Evolutionary conservation across 1,140 invertebrate genomes (phyloP).

Genomic region (Adoxophyes honmai): DNA sequence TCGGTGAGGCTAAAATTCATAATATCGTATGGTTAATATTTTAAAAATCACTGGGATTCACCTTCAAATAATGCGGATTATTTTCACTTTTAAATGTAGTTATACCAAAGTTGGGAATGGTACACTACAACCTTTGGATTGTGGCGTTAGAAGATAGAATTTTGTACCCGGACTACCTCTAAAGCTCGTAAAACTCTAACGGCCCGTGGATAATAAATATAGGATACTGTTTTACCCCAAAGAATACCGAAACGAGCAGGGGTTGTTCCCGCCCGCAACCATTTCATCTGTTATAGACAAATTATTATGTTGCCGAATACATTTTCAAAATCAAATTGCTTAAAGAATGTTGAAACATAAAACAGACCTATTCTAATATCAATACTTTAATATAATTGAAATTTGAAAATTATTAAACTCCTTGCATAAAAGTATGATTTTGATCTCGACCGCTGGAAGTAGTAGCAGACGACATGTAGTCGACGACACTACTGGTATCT

Average conservation of each 20-base stretch:
- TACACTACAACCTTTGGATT: slow-evolving; percentile 12
- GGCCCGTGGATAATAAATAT: slow-evolving; percentile 22
- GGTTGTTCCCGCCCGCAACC: slow-evolving; percentile 15
- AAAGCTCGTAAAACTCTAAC: slow-evolving; percentile 22
- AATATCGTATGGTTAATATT: neutral
- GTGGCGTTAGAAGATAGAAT: slow-evolving; percentile 9
- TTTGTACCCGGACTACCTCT: slow-evolving; percentile 16
- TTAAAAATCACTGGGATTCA: neutral
- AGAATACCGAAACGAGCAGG: slow-evolving; percentile 14
- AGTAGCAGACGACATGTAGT: too few species aligned
- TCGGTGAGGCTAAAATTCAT: neutral
- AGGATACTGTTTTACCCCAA: slow-evolving; percentile 15
- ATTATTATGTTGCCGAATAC: slow-evolving; percentile 16
- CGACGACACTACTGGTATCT: too few species aligned
- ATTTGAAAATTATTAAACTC: too few species aligned
- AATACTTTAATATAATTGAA: neutral
- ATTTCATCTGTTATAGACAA: slow-evolving; percentile 15
- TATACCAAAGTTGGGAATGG: slow-evolving; percentile 7
- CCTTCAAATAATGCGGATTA: neutral
- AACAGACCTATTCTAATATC: slow-evolving; percentile 1
- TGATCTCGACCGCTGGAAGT: too few species aligned
- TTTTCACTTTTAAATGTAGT: slow-evolving; percentile 1
- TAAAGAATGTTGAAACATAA: slow-evolving; percentile 7
- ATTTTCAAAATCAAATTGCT: slow-evolving; percentile 16
- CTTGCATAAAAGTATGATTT: too few species aligned